Base-by-base conservation (phyloP, 2,797 vertebrate genomes). In the Anabacerthia variegaticeps region DNA sequence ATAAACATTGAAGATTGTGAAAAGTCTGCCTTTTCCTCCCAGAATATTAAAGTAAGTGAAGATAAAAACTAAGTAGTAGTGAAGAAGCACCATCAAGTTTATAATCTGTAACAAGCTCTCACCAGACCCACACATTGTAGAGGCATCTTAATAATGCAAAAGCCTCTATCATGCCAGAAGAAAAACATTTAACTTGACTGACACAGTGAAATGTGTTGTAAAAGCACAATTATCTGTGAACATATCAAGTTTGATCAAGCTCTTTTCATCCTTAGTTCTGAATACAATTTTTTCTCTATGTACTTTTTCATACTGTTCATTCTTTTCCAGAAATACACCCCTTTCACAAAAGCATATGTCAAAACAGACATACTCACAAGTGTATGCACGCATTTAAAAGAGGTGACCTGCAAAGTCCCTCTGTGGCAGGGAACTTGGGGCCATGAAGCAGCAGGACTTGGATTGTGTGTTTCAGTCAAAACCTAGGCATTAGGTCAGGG, bases 181-280 rank as follows among this genome's bases (percentile, higher is more conserved):
- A 81, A 46, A 46, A 46, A 13, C 41, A 65, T 67, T 80, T 49
- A 88, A 15, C 5, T 37, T 49, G 36, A 71, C n/a, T 81, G 73
- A 58, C 77, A 65, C 20, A 15, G 20, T 41, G 20, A 82, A 81
- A 82, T 69, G 22, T 73, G 30, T 32, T 86, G 43, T 73, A 66
- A 90, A 92, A 84, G 49, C 41, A 78, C 8, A 2, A 43, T 77
- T 90, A 81, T 44, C 49, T 86, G 43, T 34, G 46, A 86, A 68
- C 6, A 4, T 16, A 77, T 15, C 22, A 46, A 32, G 15, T 54
- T 49, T 92, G 66, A 86, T 72, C 41, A 61, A 82, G 15, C 6
- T 78, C n/a, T 87, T 48, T 81, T 86, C 27, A 81, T 54, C 49
- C 19, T 39, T 32, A 4, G 4, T 81, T 92, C 54, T 72, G 28